Evolutionary conservation across 1,140 invertebrate genomes (phyloP), one percentile per base, ranked within the genome.

Genomic region (Lordiphosa collinella): DNA sequence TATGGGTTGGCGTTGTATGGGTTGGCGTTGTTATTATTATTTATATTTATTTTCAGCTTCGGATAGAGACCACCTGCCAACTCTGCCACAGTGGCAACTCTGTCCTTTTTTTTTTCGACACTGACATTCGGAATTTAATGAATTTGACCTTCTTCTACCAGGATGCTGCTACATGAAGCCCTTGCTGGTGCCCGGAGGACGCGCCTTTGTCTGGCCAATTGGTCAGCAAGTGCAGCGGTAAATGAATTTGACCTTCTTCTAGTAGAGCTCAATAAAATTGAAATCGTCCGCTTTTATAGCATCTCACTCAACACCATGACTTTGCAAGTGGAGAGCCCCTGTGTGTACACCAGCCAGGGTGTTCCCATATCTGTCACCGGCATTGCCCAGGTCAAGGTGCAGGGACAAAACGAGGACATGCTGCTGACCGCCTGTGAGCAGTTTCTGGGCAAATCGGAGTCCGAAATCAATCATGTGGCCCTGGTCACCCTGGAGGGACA

Each of bases 251-350:
- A 55, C 34, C 41, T 41, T 62, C 18, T 48, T 34, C 46, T 51
- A 38, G 37, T 51, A 38, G 37, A 36, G 12, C 9, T 1, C 14
- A 31, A 9, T 43, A 4, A 46, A 10, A 25, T 22, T 5, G 1
- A 22, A 22, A 18, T 4, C 10, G 16, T 59, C 62, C 11, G 6
- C 61, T 46, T 73, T 54, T 80, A 9, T 79, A 95, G 97, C 89
- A 97, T 99, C 84, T 97, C 96, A 11, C 91, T 99, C 48, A 99
- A 99, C 89, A 98, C 96, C 4, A 98, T 99, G 96, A 99, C 97
- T 3, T 91, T 99, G 18, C 95, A 96, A 90, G 95, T 97, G 31
- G 95, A 96, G 89, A 96, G 95, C 76, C 95, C 95, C 1, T 96
- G 95, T 55, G 97, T 99, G 0, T 99, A 99, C 89, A 99, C 97